Conservation (phyloP, 2,113 vertebrate genomes). For the Macquaria ambigua region DNA sequence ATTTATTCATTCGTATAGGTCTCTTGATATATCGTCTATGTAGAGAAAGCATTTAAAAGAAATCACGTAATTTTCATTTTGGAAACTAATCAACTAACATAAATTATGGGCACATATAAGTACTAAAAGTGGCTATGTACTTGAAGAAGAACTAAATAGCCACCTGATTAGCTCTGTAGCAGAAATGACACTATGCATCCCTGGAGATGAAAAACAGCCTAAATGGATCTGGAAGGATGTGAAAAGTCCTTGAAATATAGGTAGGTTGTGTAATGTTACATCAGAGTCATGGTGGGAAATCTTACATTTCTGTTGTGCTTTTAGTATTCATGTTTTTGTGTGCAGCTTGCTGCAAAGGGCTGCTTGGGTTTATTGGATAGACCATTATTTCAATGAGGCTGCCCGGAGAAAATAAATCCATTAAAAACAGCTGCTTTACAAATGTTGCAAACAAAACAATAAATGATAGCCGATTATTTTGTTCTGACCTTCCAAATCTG, state of each 20-base stretch:
- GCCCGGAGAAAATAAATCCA: slow-evolving; percentile 13
- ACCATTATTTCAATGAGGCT: not conserved
- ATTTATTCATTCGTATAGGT: slow-evolving; percentile 44
- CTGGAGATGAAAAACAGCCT: not conserved
- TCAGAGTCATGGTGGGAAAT: not conserved
- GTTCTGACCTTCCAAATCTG: slow-evolving; percentile 5
- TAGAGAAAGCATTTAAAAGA: not conserved
- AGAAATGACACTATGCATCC: not conserved
- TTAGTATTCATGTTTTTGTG: slow-evolving; percentile 14
- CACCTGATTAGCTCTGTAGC: not conserved
- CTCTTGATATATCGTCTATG: slow-evolving; percentile 33
- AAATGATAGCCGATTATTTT: not conserved
- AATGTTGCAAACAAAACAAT: slow-evolving; percentile 18
- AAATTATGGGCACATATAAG: not conserved
- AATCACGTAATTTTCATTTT: slow-evolving; percentile 5
- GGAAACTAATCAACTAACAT: slow-evolving; percentile 5
- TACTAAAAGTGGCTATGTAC: not conserved
- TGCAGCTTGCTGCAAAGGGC: slow-evolving; percentile 4
- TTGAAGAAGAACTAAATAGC: not conserved
- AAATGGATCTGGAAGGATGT: not conserved
- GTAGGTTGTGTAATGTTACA: not conserved
- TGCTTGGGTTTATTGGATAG: not conserved
- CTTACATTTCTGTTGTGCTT: not conserved
- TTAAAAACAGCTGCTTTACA: slow-evolving; percentile 13
- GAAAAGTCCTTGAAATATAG: not conserved